Conservation (phyloP, 1,140 invertebrate species). For the Lineus longissimus region DNA sequence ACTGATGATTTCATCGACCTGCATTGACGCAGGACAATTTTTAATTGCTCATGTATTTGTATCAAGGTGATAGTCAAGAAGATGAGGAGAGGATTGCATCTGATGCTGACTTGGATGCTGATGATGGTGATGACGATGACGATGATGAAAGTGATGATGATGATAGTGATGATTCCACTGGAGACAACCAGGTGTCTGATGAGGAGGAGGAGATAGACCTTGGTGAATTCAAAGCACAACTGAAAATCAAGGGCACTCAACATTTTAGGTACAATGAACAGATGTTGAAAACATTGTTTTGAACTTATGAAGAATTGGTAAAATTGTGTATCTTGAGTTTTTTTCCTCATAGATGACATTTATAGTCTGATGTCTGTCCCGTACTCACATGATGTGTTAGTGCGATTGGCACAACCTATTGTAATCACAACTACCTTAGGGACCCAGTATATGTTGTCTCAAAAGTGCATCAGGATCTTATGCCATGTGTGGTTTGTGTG, state of each 20-base stretch:
- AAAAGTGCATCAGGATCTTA: too few species aligned
- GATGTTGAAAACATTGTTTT: constrained; percentile 14
- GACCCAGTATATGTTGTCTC: too few species aligned
- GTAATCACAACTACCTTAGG: too few species aligned
- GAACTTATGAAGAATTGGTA: not conserved
- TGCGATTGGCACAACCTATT: too few species aligned
- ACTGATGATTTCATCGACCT: too few species aligned
- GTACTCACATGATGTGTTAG: too few species aligned
- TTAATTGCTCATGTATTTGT: too few species aligned
- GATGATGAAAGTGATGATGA: constrained; percentile 17
- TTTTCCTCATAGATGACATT: not conserved
- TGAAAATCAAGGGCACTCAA: constrained; percentile 8
- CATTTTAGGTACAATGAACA: constrained; percentile 20
- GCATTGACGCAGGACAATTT: too few species aligned
- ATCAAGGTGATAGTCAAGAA: too few species aligned
- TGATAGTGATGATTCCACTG: constrained; percentile 18
- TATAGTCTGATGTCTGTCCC: not conserved
- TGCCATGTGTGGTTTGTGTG: too few species aligned
- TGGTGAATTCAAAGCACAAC: constrained; percentile 10
- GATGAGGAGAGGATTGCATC: not conserved
- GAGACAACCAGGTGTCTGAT: constrained; percentile 13
- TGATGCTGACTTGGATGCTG: constrained; percentile 16
- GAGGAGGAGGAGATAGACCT: constrained; percentile 28
- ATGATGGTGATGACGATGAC: constrained; percentile 13
- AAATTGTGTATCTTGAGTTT: not conserved